Percentiles rank a stretch among this genome's conserved stretches.
Conservation (phyloP, 2,797 vertebrate genomes). For the Danio jaintianensis region DNA sequence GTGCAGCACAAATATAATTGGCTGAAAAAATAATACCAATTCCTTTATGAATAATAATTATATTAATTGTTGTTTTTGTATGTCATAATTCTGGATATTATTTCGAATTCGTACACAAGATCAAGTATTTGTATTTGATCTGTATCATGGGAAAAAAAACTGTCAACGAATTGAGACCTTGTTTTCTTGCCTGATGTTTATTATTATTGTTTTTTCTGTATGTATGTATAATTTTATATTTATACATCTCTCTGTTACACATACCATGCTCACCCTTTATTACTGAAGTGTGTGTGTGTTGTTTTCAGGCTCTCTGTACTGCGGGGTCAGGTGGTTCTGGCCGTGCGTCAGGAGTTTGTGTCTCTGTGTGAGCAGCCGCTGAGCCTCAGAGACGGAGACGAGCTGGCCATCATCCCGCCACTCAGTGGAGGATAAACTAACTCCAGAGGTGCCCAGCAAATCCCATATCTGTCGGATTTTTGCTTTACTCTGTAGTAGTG, state of each 20-base stretch:
- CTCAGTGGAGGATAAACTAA: slow-evolving; percentile 88
- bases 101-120: background rate
- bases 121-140: background rate
- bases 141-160: background rate
- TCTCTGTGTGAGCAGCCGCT: slow-evolving; percentile 83
- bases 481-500: background rate
- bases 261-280: no score
- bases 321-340: slow-evolving; percentile 85
- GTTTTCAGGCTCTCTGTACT: slow-evolving; percentile 77
- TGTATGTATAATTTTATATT: no score
- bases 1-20: no score
- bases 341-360: slow-evolving; percentile 90
- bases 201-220: no score
- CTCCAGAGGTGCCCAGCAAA: background rate
- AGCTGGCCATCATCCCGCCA: slow-evolving; percentile 93
- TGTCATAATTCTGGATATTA: background rate
- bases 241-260: no score
- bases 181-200: no score
- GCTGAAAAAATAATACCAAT: no score
- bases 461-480: background rate
- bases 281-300: slow-evolving; percentile 8
- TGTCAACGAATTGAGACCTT: no score
- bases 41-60: no score
- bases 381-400: slow-evolving; percentile 84
- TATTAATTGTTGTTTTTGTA: no score